Percentiles rank a stretch among this genome's conserved stretches.
Conservation (phyloP, 2,797 vertebrate species). For the Silurus aristotelis region DNA sequence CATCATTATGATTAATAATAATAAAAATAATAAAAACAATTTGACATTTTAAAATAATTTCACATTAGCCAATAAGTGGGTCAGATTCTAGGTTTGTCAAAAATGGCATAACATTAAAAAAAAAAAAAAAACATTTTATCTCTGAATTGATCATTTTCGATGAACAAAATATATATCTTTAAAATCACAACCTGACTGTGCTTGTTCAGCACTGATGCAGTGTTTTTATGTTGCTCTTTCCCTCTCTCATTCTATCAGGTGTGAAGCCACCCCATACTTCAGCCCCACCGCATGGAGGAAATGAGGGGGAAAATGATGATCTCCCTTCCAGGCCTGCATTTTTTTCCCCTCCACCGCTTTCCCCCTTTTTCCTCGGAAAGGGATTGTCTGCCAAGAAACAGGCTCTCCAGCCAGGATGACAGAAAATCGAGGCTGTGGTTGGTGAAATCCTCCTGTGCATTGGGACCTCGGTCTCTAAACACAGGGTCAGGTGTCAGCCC, state of each 20-base stretch:
- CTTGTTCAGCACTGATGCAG: constrained; percentile 1
- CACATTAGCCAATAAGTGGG: neutral
- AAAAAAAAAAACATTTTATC: neutral
- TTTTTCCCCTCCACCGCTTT: constrained; percentile 32
- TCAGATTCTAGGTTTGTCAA: neutral
- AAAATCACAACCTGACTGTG: neutral
- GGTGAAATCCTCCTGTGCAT: constrained; percentile 57
- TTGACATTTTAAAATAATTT: neutral
- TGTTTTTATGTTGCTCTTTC: neutral
- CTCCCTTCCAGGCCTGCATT: constrained; percentile 47
- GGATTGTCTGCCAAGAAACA: constrained; percentile 50
- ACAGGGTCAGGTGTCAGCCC: constrained; percentile 62
- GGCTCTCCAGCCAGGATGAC: constrained; percentile 55
- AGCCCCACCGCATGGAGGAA: constrained; percentile 54
- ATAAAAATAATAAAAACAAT: too few relatives aligned
- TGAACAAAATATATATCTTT: neutral
- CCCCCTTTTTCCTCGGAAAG: constrained; percentile 36
- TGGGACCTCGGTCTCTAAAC: constrained; percentile 59
- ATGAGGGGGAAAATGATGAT: constrained; percentile 57
- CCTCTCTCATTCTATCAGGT: constrained; percentile 37
- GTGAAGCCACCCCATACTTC: constrained; percentile 33
- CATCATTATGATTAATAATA: too few relatives aligned
- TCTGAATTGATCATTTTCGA: too few relatives aligned
- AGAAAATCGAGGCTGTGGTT: constrained; percentile 61
- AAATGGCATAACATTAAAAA: neutral